phyloP scores from a whole-genome alignment of 2,888 invertebrate genomes.

The Tortrix viridana region DNA sequence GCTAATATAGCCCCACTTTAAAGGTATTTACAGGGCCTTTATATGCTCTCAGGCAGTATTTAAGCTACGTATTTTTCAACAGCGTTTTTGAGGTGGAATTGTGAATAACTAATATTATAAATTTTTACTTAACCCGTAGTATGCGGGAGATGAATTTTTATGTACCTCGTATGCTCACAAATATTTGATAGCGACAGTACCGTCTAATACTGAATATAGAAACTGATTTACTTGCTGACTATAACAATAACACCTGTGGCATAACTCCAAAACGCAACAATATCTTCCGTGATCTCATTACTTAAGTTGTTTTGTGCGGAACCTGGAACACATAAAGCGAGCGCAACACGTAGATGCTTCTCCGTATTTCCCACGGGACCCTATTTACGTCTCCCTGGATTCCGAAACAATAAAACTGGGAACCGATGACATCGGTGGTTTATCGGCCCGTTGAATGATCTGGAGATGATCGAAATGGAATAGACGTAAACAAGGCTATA shows the following conservation, averaged over 20 bases:
- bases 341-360: conserved; percentile 5
- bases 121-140: too few relatives aligned
- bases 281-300: conserved; percentile 5
- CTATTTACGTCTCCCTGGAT: not conserved
- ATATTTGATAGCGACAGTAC: too few relatives aligned
- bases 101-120: too few relatives aligned
- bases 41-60: not conserved
- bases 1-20: conserved; percentile 19
- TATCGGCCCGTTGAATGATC: not conserved
- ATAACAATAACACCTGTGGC: too few relatives aligned
- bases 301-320: conserved; percentile 1
- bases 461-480: not conserved
- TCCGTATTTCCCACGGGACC: conserved; percentile 15
- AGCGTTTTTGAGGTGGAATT: too few relatives aligned
- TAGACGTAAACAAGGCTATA: too few relatives aligned
- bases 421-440: conserved; percentile 8
- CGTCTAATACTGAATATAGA: too few relatives aligned
- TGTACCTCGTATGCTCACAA: too few relatives aligned
- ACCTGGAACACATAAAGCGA: conserved; percentile 13
- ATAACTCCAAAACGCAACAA: too few relatives aligned
- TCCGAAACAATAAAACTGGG: conserved; percentile 5
- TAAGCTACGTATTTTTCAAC: not conserved
- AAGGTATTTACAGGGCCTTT: conserved; percentile 5
- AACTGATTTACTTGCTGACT: too few relatives aligned
- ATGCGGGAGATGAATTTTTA: too few relatives aligned